Conservation (phyloP, 1,140 invertebrate genomes). For the Potamilus streckersoni region DNA sequence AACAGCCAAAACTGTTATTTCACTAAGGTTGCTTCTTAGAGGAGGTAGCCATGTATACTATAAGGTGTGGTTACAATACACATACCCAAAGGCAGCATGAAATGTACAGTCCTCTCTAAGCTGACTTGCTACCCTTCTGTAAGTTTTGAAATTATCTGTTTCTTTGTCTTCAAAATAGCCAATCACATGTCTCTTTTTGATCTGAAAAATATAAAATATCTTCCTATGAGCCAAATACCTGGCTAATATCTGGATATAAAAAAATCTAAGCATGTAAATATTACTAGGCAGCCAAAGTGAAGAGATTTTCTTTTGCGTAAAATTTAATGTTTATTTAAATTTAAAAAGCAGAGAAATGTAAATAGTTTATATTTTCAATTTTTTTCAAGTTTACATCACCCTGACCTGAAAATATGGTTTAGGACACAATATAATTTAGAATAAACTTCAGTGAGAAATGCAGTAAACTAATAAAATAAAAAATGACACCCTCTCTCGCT, state of each 20-base stretch:
- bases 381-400: too few relatives aligned
- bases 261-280: not conserved
- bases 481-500: too few relatives aligned
- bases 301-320: not conserved
- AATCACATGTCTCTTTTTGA: constrained; percentile 89
- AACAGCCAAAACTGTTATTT: too few relatives aligned
- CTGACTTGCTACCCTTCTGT: constrained; percentile 60
- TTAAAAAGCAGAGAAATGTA: too few relatives aligned
- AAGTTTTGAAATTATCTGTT: constrained; percentile 74
- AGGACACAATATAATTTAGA: not conserved
- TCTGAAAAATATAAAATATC: constrained; percentile 67
- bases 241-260: too few relatives aligned
- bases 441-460: too few relatives aligned
- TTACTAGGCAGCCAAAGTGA: not conserved
- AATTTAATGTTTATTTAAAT: too few relatives aligned
- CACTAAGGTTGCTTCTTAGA: too few relatives aligned
- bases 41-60: not conserved
- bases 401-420: too few relatives aligned
- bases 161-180: constrained; percentile 91
- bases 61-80: not conserved
- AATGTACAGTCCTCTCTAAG: constrained; percentile 97
- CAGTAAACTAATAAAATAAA: too few relatives aligned
- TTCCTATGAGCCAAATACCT: too few relatives aligned
- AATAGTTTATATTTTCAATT: too few relatives aligned
- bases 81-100: constrained; percentile 92